Conservation (phyloP, 2,797 vertebrate species). For the Anabas testudineus region DNA sequence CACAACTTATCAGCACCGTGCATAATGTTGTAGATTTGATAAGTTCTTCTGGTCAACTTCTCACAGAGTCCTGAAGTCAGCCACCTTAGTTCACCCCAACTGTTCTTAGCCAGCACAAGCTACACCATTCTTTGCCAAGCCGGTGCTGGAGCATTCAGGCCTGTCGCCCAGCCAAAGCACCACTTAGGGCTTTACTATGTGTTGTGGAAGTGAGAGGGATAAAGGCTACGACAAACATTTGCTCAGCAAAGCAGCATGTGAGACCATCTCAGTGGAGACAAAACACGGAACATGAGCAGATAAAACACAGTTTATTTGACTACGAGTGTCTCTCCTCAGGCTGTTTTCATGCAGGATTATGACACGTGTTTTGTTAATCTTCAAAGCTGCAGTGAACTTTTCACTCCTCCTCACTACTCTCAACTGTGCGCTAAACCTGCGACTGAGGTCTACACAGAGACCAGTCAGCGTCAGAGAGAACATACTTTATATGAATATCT, state of each 20-base stretch:
- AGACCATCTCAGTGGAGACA: slow-evolving; percentile 56
- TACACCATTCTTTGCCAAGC: slow-evolving; percentile 53
- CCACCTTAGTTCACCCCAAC: slow-evolving; percentile 23
- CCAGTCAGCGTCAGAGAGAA: slow-evolving; percentile 50
- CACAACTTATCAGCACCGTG: neutral
- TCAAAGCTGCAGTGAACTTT: slow-evolving; percentile 69
- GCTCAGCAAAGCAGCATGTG: slow-evolving; percentile 59
- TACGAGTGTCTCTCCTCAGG: slow-evolving; percentile 54
- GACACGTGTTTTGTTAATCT: slow-evolving; percentile 68
- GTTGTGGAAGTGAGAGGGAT: slow-evolving; percentile 63
- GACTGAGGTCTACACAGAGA: slow-evolving; percentile 37
- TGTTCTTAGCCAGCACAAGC: slow-evolving; percentile 8
- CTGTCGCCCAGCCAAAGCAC: slow-evolving; percentile 58
- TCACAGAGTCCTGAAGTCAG: slow-evolving; percentile 37
- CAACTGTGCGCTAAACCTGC: slow-evolving; percentile 26
- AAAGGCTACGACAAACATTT: slow-evolving; percentile 74
- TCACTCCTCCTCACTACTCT: slow-evolving; percentile 42
- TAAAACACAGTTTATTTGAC: slow-evolving; percentile 63
- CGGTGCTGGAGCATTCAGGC: slow-evolving; percentile 35
- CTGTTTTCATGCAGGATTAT: slow-evolving; percentile 62
- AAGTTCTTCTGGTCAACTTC: slow-evolving; percentile 31
- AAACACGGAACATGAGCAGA: slow-evolving; percentile 62
- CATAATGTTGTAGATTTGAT: slow-evolving; percentile 17
- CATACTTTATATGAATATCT: slow-evolving; percentile 63
- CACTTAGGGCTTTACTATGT: slow-evolving; percentile 56